phyloP scores from a whole-genome alignment of 2,113 vertebrate species.

The Pristiophorus japonicus region DNA sequence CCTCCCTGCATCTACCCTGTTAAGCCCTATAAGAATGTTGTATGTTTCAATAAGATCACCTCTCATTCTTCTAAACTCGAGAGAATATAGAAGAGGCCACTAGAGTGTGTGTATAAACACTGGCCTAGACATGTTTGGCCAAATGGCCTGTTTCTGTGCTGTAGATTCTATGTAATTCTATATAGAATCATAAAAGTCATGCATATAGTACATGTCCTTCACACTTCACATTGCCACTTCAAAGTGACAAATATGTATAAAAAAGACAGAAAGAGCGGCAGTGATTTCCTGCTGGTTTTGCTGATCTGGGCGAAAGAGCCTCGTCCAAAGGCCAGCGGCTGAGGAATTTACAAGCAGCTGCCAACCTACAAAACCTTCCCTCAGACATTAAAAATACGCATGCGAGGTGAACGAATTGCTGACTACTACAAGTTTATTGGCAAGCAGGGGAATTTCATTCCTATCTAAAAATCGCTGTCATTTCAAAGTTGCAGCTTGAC shows the following conservation, averaged over 20 bases:
- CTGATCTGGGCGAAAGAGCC: neutral
- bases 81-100: too few species aligned
- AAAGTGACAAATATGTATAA: neutral
- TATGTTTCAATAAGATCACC: too few species aligned
- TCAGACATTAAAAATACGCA: too few species aligned
- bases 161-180: neutral
- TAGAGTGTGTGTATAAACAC: neutral
- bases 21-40: too few species aligned
- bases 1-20: too few species aligned
- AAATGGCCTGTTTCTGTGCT: neutral
- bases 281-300: neutral
- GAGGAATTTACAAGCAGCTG: neutral
- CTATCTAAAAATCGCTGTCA: neutral
- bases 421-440: neutral
- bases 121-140: neutral
- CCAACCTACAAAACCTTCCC: neutral
- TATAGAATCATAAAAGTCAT: neutral
- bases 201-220: neutral
- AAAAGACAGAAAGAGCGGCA: neutral
- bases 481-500: neutral
- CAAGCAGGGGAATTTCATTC: neutral
- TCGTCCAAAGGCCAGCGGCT: neutral
- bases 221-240: neutral
- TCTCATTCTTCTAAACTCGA: too few species aligned
- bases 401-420: neutral